Percentiles rank a stretch among this genome's conserved stretches.
phyloP scores from a whole-genome alignment of 1,140 invertebrate species.

The Leptinotarsa defecta region DNA sequence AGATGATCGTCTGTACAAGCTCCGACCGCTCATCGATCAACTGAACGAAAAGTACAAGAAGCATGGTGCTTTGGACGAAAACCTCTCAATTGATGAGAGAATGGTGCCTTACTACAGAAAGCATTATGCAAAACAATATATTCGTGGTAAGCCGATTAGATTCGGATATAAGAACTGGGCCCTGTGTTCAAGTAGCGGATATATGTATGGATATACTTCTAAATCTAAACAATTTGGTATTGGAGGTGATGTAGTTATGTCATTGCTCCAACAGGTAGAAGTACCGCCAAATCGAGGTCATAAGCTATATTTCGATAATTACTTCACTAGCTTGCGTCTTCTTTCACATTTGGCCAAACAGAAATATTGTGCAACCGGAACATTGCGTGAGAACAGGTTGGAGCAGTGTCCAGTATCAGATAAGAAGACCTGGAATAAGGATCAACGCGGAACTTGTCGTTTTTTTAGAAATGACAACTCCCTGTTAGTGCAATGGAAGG shows the following conservation, averaged over 20 bases:
- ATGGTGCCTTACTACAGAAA: constrained; percentile 42
- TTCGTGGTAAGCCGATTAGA: constrained; percentile 30
- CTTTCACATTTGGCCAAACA: constrained; percentile 22
- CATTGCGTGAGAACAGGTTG: constrained; percentile 32
- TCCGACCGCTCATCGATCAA: constrained; percentile 20
- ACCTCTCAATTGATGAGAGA: constrained; percentile 34
- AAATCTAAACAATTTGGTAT: constrained; percentile 32
- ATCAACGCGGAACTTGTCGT: constrained; percentile 11
- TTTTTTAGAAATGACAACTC: neutral
- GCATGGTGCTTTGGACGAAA: constrained; percentile 38
- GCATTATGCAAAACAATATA: constrained; percentile 6
- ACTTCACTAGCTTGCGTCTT: constrained; percentile 28
- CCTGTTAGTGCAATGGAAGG: constrained; percentile 48
- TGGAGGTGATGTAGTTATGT: constrained; percentile 34
- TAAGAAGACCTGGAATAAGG: constrained; percentile 27
- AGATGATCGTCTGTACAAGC: neutral
- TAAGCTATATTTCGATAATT: constrained; percentile 36
- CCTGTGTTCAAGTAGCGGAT: neutral
- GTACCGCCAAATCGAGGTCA: constrained; percentile 31
- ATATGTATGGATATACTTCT: constrained; percentile 20
- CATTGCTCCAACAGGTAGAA: constrained; percentile 13
- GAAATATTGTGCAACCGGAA: constrained; percentile 31
- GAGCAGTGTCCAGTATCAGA: constrained; percentile 24
- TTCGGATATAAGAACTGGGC: constrained; percentile 39
- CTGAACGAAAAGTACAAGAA: constrained; percentile 36